Evolutionary conservation across 2,113 vertebrate species (phyloP).

Genomic region (Petromus typicus): DNA sequence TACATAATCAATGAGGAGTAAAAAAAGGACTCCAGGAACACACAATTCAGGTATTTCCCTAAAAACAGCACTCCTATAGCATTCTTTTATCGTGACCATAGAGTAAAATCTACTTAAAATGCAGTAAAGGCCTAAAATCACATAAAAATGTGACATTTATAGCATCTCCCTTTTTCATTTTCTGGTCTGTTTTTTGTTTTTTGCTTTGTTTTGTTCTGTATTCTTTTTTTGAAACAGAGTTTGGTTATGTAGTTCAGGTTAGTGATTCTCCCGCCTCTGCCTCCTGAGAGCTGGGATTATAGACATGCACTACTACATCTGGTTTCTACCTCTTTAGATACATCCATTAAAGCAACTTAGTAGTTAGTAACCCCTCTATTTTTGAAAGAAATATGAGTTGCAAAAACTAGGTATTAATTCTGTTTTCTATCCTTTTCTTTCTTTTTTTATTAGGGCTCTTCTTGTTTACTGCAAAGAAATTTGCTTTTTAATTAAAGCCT

Average conservation of each 20-base stretch:
- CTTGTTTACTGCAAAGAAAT: background rate
- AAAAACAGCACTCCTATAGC: background rate
- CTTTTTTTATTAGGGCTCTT: too few species aligned
- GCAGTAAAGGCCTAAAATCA: slow-evolving; percentile 50
- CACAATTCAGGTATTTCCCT: slow-evolving; percentile 47
- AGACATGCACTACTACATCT: background rate
- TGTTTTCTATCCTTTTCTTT: background rate
- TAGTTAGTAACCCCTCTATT: slow-evolving; percentile 42
- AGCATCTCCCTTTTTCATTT: background rate
- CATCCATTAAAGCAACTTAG: slow-evolving; percentile 40
- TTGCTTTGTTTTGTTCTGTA: too few species aligned
- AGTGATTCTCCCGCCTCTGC: background rate
- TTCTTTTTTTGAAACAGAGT: too few species aligned
- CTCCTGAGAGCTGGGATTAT: background rate
- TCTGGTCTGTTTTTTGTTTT: background rate
- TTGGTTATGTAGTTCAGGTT: background rate
- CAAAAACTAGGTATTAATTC: slow-evolving; percentile 36
- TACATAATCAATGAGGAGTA: slow-evolving; percentile 48
- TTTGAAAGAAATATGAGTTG: slow-evolving; percentile 36
- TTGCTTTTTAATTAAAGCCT: background rate
- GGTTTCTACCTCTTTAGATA: slow-evolving; percentile 24
- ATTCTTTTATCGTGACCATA: slow-evolving; percentile 24
- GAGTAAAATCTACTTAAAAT: slow-evolving; percentile 31
- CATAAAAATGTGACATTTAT: slow-evolving; percentile 20
- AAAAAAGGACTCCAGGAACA: background rate